Percentiles rank a stretch among this genome's conserved stretches.
phyloP scores from a whole-genome alignment of 2,113 vertebrate species.

The Hiodon tergisus region DNA sequence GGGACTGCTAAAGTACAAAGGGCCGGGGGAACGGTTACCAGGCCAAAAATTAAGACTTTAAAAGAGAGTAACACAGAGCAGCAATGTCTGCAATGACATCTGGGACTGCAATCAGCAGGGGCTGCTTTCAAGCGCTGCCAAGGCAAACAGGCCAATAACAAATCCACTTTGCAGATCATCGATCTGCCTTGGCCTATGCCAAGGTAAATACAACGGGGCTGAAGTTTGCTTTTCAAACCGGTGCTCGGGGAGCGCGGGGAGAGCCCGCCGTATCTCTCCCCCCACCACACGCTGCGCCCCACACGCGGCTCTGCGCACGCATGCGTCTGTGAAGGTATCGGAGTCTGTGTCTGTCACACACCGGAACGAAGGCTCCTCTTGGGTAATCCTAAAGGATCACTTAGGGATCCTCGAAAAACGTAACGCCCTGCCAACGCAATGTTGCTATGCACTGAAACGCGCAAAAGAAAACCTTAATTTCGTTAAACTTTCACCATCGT shows the following conservation, averaged over 20 bases:
- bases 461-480: not conserved
- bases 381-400: not conserved
- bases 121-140: constrained; percentile 95
- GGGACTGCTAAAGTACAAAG: constrained; percentile 60
- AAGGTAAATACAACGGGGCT: constrained; percentile 86
- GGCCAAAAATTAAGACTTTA: constrained; percentile 70
- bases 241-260: constrained; percentile 65
- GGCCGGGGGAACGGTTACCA: constrained; percentile 51
- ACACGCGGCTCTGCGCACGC: constrained; percentile 5
- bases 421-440: no score
- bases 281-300: constrained; percentile 43
- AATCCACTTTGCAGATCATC: constrained; percentile 99
- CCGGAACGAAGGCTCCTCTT: not conserved
- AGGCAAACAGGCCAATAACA: constrained; percentile 99
- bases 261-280: constrained; percentile 52
- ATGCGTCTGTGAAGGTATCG: not conserved
- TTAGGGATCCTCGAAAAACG: no score
- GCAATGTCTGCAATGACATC: constrained; percentile 91
- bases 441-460: not conserved
- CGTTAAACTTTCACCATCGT: not conserved
- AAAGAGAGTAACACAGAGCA: constrained; percentile 66
- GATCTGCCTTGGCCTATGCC: constrained; percentile 84
- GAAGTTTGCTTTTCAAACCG: constrained; percentile 84
- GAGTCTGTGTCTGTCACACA: not conserved
- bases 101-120: constrained; percentile 93